These are phyloP conservation scores for Brienomyrus longianalis DNA, from an alignment of 2,113 vertebrate species.

Conservation along the genomic window DNA sequence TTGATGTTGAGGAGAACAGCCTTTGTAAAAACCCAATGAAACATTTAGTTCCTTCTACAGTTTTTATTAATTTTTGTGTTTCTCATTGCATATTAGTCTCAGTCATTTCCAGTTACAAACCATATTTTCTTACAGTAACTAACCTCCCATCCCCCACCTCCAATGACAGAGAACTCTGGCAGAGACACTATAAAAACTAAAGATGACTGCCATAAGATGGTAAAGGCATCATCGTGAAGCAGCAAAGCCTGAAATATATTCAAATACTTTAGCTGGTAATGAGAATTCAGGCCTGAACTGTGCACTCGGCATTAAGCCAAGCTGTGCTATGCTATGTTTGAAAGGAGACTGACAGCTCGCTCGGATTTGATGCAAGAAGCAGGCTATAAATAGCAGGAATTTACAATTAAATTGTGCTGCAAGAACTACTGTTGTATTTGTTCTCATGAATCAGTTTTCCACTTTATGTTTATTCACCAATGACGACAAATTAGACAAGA, in stretches of 20 bases:
- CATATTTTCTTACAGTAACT: background rate
- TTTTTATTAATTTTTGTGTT: background rate
- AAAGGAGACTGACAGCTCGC: background rate
- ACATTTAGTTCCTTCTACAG: background rate
- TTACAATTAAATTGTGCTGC: background rate
- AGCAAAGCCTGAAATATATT: constrained; percentile 33
- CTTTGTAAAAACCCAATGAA: background rate
- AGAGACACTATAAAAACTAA: background rate
- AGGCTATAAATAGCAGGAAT: background rate
- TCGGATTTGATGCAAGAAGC: background rate
- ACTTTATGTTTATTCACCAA: background rate
- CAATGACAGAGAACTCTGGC: background rate
- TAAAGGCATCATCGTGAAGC: background rate
- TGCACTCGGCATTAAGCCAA: constrained; percentile 7
- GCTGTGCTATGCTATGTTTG: background rate
- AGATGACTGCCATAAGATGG: background rate
- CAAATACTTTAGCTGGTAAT: constrained; percentile 37
- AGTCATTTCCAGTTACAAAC: background rate
- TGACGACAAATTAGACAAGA: background rate
- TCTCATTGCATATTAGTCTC: background rate
- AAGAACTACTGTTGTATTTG: background rate
- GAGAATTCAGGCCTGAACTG: constrained; percentile 18
- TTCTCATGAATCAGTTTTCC: background rate
- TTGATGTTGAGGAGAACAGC: background rate
- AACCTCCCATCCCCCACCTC: background rate